A percentile compares a stretch with the other conserved stretches of the same genome.
Evolutionary conservation across 2,113 vertebrate species (phyloP).

Genomic region (Willisornis vidua): DNA sequence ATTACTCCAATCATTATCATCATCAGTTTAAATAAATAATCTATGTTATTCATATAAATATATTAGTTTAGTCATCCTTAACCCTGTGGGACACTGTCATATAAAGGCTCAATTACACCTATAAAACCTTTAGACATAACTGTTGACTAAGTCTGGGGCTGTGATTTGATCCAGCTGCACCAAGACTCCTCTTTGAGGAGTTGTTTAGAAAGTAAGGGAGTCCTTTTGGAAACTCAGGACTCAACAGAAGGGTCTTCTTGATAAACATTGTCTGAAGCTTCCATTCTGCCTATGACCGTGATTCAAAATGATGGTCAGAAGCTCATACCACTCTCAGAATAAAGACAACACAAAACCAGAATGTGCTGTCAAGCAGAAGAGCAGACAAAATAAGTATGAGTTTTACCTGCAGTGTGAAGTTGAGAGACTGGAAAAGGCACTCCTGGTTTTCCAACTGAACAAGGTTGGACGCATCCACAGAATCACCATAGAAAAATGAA

Average conservation of each 20-base stretch:
- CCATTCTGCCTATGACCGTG: not conserved
- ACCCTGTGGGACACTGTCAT: not conserved
- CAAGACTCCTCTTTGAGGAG: not conserved
- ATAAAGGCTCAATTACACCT: not conserved
- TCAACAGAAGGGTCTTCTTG: not conserved
- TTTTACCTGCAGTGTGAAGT: slow-evolving; percentile 93
- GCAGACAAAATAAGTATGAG: not conserved
- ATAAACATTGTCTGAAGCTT: accelerated
- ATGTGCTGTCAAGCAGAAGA: not conserved
- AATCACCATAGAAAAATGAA: slow-evolving; percentile 93
- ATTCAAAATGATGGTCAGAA: not conserved
- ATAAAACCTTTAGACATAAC: not conserved
- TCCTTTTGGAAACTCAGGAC: not conserved
- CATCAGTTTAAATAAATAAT: not conserved
- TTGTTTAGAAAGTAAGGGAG: not conserved
- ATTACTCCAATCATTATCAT: not conserved
- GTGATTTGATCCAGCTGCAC: not conserved
- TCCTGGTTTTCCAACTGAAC: slow-evolving; percentile 86
- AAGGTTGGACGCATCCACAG: slow-evolving; percentile 85
- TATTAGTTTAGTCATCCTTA: not conserved
- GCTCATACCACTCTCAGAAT: not conserved
- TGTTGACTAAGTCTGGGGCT: not conserved
- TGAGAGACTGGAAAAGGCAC: slow-evolving; percentile 93
- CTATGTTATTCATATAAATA: not conserved
- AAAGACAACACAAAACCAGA: not conserved